Percentiles rank a stretch among this genome's conserved stretches.
Evolutionary conservation across 64 coral and sea anemone species (phyloP).

Genomic region (Platygyra sinensis): DNA sequence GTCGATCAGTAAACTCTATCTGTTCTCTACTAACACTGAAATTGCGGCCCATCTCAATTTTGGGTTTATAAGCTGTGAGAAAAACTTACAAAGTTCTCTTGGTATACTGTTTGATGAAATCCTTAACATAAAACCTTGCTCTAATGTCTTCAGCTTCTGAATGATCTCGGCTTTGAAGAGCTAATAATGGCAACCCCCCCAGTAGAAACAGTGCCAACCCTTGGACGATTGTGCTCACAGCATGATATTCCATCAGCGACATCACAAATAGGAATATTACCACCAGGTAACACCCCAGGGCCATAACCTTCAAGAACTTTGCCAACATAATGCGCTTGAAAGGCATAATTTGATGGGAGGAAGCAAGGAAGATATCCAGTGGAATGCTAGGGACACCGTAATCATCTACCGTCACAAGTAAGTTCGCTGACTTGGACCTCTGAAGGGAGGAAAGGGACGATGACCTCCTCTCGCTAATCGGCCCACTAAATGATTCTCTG

Average conservation of each 20-base stretch:
- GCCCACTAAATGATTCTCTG: conserved; percentile 69
- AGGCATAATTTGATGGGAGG: conserved; percentile 65
- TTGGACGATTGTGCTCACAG: conserved; percentile 51
- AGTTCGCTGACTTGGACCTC: conserved; percentile 37
- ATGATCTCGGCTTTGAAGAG: conserved; percentile 25
- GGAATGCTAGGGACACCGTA: conserved; percentile 73
- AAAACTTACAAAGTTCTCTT: conserved; percentile 55
- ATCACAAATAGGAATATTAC: conserved; percentile 83
- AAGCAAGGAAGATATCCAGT: conserved; percentile 73
- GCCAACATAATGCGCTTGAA: conserved; percentile 80
- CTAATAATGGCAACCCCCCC: conserved; percentile 62
- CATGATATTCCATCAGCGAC: conserved; percentile 62
- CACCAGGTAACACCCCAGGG: conserved; percentile 70
- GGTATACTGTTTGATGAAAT: conserved; percentile 66
- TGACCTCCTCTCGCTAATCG: conserved; percentile 44
- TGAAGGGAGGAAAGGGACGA: conserved; percentile 40
- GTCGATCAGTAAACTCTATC: too few species aligned
- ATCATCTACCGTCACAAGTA: conserved; percentile 66
- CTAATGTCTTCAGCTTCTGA: conserved; percentile 68
- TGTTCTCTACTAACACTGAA: too few species aligned
- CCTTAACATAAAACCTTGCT: conserved; percentile 66
- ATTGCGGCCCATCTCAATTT: too few species aligned
- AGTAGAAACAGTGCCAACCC: conserved; percentile 71
- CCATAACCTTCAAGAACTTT: conserved; percentile 67
- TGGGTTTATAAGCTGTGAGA: not conserved